Conservation (phyloP, 2,888 invertebrate genomes). For the Danaus chrysippus region DNA sequence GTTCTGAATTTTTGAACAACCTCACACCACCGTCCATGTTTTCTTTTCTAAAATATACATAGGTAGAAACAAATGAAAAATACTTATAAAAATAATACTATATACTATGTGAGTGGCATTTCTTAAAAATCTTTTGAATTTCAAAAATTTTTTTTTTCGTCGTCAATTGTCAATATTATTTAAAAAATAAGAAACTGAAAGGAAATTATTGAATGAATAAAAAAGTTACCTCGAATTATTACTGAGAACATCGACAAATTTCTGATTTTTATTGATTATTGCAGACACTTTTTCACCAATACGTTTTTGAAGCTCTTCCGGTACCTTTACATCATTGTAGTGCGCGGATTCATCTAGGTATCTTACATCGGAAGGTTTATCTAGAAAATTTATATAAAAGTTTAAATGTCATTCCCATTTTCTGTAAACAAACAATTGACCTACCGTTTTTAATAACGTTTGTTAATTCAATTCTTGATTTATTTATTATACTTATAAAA, state of each 20-base stretch:
- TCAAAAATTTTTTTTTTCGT: too few relatives aligned
- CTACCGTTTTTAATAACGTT: too few relatives aligned
- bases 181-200: neutral
- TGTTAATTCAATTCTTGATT: too few relatives aligned
- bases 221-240: neutral
- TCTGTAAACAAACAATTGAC: too few relatives aligned
- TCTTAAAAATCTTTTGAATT: too few relatives aligned
- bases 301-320: constrained; percentile 70
- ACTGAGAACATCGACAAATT: constrained; percentile 53
- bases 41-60: constrained; percentile 46
- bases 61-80: neutral
- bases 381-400: constrained; percentile 21
- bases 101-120: too few relatives aligned
- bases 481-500: constrained; percentile 45
- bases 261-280: constrained; percentile 64
- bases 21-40: constrained; percentile 70
- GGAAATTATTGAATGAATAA: neutral
- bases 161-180: neutral
- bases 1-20: constrained; percentile 63
- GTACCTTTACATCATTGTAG: constrained; percentile 76
- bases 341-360: constrained; percentile 66
- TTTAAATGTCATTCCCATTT: neutral
- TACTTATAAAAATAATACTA: neutral
- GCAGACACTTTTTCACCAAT: constrained; percentile 73
- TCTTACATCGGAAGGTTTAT: constrained; percentile 55